phyloP scores from a whole-genome alignment of 2,113 vertebrate genomes.

The Ranitomeya variabilis region DNA sequence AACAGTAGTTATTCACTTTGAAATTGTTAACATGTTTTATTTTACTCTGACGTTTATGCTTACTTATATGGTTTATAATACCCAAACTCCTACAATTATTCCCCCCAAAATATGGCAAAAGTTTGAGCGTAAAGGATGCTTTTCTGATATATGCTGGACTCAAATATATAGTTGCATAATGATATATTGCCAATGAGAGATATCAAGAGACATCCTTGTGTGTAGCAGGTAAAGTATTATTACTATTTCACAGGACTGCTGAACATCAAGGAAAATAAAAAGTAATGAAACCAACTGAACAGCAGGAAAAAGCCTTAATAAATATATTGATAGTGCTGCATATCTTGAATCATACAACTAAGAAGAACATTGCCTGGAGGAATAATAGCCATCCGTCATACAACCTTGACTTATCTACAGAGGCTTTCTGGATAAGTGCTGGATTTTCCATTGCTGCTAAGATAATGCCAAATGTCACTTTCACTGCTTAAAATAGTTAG shows the following conservation, averaged over 20 bases:
- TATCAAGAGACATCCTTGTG: constrained; percentile 14
- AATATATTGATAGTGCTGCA: constrained; percentile 42
- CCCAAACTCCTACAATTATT: neutral
- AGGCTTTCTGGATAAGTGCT: constrained; percentile 33
- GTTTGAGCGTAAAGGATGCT: neutral
- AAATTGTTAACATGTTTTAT: neutral
- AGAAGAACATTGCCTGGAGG: constrained; percentile 44
- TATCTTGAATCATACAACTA: constrained; percentile 35
- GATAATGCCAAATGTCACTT: constrained; percentile 25
- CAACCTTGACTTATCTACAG: constrained; percentile 41
- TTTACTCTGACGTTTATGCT: neutral
- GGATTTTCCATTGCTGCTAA: constrained; percentile 9
- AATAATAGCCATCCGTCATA: constrained; percentile 48
- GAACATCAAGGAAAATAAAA: constrained; percentile 38
- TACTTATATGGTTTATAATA: neutral
- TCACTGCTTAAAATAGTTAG: constrained; percentile 31
- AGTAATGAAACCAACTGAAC: constrained; percentile 27
- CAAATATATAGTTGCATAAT: constrained; percentile 17
- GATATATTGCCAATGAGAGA: constrained; percentile 2
- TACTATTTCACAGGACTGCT: constrained; percentile 22
- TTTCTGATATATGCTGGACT: neutral
- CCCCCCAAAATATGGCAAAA: constrained; percentile 2
- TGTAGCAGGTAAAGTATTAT: neutral
- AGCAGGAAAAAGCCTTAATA: constrained; percentile 45
- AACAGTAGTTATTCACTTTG: neutral